phyloP scores from a whole-genome alignment of 2,797 vertebrate genomes.

The Craterocephalus amniculus region DNA sequence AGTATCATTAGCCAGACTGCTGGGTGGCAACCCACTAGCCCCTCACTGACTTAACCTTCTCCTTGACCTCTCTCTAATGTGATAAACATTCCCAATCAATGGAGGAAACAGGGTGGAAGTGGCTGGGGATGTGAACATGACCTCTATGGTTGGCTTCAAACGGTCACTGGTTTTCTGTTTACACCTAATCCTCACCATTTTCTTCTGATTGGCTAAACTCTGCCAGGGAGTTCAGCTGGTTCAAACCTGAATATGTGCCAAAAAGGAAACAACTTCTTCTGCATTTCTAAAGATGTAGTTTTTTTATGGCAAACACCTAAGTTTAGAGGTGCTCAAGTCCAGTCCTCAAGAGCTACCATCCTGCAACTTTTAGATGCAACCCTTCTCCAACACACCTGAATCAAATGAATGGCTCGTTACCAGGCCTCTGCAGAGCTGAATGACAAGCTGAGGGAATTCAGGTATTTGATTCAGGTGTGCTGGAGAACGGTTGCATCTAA shows the following conservation, averaged over 20 bases:
- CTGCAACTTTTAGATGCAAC: too few relatives aligned
- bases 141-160: conserved; percentile 73
- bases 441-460: too few relatives aligned
- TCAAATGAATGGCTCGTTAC: too few relatives aligned
- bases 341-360: too few relatives aligned
- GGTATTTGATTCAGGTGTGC: too few relatives aligned
- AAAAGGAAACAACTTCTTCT: conserved; percentile 16
- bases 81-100: conserved; percentile 81
- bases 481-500: too few relatives aligned
- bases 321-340: too few relatives aligned
- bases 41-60: conserved; percentile 62
- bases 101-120: conserved; percentile 79
- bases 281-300: conserved; percentile 5
- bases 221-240: conserved; percentile 47
- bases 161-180: conserved; percentile 63
- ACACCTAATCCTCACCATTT: conserved; percentile 63
- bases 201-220: conserved; percentile 37
- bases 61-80: conserved; percentile 76
- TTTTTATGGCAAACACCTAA: too few relatives aligned
- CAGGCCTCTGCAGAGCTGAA: too few relatives aligned
- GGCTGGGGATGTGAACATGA: conserved; percentile 71
- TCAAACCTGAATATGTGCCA: conserved; percentile 29
- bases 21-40: conserved; percentile 57
- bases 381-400: too few relatives aligned
- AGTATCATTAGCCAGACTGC: conserved; percentile 62